Percentiles rank a stretch among this genome's conserved stretches.
phyloP scores from a whole-genome alignment of 1,140 invertebrate species.

The Contarinia nasturtii region DNA sequence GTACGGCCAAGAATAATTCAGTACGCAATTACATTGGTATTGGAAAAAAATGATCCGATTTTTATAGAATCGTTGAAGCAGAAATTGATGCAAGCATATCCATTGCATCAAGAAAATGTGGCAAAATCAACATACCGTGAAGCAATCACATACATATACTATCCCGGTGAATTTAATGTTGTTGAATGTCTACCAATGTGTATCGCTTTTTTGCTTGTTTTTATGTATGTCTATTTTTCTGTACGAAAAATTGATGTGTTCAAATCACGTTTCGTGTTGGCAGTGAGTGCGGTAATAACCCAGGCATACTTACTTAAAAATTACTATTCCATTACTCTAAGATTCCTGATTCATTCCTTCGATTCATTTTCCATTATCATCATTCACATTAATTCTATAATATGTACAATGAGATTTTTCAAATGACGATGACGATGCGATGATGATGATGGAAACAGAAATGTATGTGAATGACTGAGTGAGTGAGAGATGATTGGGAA shows the following conservation, averaged over 20 bases:
- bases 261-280: constrained; percentile 78
- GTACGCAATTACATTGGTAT: constrained; percentile 75
- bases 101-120: constrained; percentile 33
- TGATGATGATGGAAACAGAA: too few species aligned
- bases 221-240: constrained; percentile 87
- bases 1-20: constrained; percentile 67
- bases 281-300: constrained; percentile 75
- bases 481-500: too few species aligned
- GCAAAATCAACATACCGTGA: not conserved
- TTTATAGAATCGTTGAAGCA: constrained; percentile 55
- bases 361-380: too few species aligned
- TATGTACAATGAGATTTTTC: too few species aligned
- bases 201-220: constrained; percentile 67
- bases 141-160: constrained; percentile 52
- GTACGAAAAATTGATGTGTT: constrained; percentile 86
- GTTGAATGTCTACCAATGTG: constrained; percentile 69
- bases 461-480: too few species aligned
- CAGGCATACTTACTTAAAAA: too few species aligned
- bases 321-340: too few species aligned
- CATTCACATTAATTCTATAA: too few species aligned
- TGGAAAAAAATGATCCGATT: constrained; percentile 59
- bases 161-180: constrained; percentile 71
- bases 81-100: constrained; percentile 49
- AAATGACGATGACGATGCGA: too few species aligned
- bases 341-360: too few species aligned